Evolutionary conservation across 2,797 vertebrate species (phyloP), one percentile per base, ranked within the genome.

Genomic region (Sebastolobus alascanus): DNA sequence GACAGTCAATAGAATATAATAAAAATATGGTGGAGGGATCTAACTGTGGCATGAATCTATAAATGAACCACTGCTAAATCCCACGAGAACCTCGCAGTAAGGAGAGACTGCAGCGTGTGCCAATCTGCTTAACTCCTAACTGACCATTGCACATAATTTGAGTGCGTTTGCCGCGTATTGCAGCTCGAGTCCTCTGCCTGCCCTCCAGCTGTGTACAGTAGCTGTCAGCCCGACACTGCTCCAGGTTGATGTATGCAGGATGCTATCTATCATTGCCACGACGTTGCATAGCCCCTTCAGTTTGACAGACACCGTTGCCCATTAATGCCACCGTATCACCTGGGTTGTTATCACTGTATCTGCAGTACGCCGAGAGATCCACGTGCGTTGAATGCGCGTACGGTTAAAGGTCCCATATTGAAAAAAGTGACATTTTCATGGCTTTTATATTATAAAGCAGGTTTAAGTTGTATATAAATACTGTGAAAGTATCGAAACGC

Each of bases 201-300:
- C 90, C 93, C 93, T 93, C 85, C 71, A 90, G 94, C 89, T 82
- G 63, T 85, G 55, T 86, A 74, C 82, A 77, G 66, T 82, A 86
- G 68, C 92, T 90, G 91, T 92, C 92, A 90, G 77, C 71, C 72
- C 74, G 78, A 77, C 86, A 61, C 72, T 79, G 76, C 82, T 80
- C 80, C 1, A 0, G 8, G 73, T 12, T 87, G 87, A 92, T 83
- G 82, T 75, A 84, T 85, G 85, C 90, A 80, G 85, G 86, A 89
- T 88, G 86, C 83, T 83, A 89, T 91, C 92, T 88, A 89, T 93
- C 92, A 89, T 90, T 89, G 87, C 86, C 75, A 52, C 64, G 71
- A 79, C 88, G 84, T 87, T 88, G 89, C 90, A 84, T 69, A 83
- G 87, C 90, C 84, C 68, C 86, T 87, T 84, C 83, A 73, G 66